Percentiles rank a stretch among this genome's conserved stretches.
These are phyloP conservation scores for Yponomeuta sedellus DNA, from an alignment of 2,888 invertebrate species.

Conservation along the genomic window DNA sequence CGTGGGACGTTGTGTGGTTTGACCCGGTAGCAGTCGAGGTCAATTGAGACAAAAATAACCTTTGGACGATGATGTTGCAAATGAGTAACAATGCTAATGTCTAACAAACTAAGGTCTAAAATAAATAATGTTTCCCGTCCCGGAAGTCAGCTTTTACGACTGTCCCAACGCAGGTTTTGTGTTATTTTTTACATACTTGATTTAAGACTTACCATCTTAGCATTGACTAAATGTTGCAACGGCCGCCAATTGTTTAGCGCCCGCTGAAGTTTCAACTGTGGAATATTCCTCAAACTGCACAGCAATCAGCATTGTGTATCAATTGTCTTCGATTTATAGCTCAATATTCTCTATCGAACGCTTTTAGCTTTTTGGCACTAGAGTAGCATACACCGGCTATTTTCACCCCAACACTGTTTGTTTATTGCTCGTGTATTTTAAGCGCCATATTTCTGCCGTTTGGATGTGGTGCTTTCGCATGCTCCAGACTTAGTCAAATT, in stretches of 20 bases:
- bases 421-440: not conserved
- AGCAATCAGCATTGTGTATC: not conserved
- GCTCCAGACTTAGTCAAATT: not conserved
- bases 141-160: not conserved
- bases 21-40: not conserved
- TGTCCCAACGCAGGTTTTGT: not conserved
- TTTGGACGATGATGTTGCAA: not conserved
- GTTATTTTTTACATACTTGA: not conserved
- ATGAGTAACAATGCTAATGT: not conserved
- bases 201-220: not conserved
- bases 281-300: not conserved
- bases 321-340: slow-evolving; percentile 8
- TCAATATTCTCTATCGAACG: not conserved
- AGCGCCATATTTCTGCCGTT: not conserved
- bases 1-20: not conserved
- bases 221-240: not conserved
- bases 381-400: not conserved
- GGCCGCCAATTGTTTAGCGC: not conserved
- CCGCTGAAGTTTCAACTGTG: not conserved
- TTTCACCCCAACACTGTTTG: not conserved
- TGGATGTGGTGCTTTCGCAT: not conserved
- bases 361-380: slow-evolving; percentile 1
- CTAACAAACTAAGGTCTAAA: not conserved
- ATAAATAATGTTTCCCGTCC: not conserved
- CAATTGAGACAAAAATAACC: not conserved